These are phyloP conservation scores for Cheilosia vulpina DNA, from an alignment of 2,888 invertebrate genomes.

Conservation along the genomic window DNA sequence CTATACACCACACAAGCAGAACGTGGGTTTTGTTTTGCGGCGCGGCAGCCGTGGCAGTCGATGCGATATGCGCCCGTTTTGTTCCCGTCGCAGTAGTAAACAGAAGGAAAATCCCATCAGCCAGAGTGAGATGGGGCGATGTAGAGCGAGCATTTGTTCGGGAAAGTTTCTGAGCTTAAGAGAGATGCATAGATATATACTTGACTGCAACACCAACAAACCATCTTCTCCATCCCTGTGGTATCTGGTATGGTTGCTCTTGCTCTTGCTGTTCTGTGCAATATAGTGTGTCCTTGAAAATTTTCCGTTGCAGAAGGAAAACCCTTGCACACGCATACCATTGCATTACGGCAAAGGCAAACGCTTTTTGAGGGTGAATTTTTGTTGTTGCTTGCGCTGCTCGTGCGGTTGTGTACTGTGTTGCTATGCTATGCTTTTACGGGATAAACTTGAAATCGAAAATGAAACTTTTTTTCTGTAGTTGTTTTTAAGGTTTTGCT, in stretches of 20 bases:
- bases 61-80: conserved; percentile 38
- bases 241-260: conserved; percentile 6
- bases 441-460: conserved; percentile 75
- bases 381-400: conserved; percentile 19
- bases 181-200: conserved; percentile 41
- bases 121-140: conserved; percentile 24
- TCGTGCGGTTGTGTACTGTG: conserved; percentile 1
- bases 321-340: conserved; percentile 56
- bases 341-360: background rate
- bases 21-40: conserved; percentile 28
- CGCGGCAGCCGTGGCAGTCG: conserved; percentile 42
- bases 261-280: conserved; percentile 3
- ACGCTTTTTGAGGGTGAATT: conserved; percentile 7
- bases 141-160: conserved; percentile 17
- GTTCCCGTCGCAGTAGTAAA: conserved; percentile 14
- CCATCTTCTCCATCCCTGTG: conserved; percentile 54
- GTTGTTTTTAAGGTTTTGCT: conserved; percentile 25
- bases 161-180: conserved; percentile 16
- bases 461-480: conserved; percentile 63
- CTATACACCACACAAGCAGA: conserved; percentile 44
- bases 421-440: conserved; percentile 12
- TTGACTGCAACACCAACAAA: conserved; percentile 20
- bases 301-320: conserved; percentile 72
- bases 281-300: conserved; percentile 55
- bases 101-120: conserved; percentile 14